Base-by-base conservation (phyloP, 2,888 invertebrate genomes). In the Chrysomela aeneicollis region DNA sequence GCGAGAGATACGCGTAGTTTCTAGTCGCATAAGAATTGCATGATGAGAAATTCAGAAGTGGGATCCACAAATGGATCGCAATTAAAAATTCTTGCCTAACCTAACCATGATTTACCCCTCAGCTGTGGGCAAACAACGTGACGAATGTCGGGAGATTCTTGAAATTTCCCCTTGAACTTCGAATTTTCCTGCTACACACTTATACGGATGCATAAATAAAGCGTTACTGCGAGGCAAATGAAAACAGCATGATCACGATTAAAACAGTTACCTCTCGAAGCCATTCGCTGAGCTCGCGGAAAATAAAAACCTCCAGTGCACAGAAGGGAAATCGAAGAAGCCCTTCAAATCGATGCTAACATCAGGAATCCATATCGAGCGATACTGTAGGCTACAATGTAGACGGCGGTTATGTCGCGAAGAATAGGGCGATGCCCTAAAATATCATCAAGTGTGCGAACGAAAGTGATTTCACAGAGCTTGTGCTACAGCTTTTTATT, bases 291-390 rank as follows among this genome's bases (percentile, higher is more conserved):
- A 52, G 21, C 22, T 15, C 18, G 52, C 8, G 21, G 21, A 46
- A 64, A 64, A 64, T 60, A 50, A 55, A 50, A 59, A 22, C 51
- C 26, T 46, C 15, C 50, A 18, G 42, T 26, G 52, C 52, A 35
- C 35, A 17, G 52, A 55, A 35, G 58, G 49, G 47, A 54, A 62
- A 66, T 66, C 59, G 59, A 66, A 59, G 66, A 66, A 66, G 59
- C 66, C 66, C 55, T 32, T 54, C 51, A 30, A 57, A n/a, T 4
- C 35, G 5, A 57, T 42, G 55, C 55, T 15, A 57, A 57, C 10
- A n/a, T n/a, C n/a, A 17, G 18, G 55, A 57, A 57, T 17, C 55
- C 55, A 46, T 57, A 46, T 9, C 17, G 18, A 37, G 12, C 2
- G 6, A 10, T 12, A 35, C 6, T 2, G 35, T 26, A 26, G 26